Evolutionary conservation across 2,797 vertebrate genomes (phyloP).

Genomic region (Myotis myotis): DNA sequence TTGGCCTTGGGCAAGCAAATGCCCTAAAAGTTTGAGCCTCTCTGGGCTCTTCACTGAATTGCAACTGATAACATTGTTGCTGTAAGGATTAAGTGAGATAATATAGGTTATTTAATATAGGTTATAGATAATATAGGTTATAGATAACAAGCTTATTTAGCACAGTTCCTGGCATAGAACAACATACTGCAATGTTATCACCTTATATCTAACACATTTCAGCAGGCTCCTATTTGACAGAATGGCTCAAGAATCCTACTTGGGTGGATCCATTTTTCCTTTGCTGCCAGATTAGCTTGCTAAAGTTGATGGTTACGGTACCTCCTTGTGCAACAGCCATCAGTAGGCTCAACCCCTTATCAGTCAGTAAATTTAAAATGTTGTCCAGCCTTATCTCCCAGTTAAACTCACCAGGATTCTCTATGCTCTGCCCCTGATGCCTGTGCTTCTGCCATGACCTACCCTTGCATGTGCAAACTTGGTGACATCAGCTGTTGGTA

Average conservation of each 20-base stretch:
- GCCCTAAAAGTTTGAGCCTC: neutral
- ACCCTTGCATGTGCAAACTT: neutral
- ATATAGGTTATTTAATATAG: neutral
- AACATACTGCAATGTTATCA: neutral
- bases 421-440: neutral
- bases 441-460: neutral
- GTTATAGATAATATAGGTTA: neutral
- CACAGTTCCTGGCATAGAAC: neutral
- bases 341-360: neutral
- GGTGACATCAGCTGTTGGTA: neutral
- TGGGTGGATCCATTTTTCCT: neutral
- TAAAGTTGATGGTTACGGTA: neutral
- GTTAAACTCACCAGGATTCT: neutral
- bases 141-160: neutral
- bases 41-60: neutral
- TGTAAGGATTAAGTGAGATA: neutral
- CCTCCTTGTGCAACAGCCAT: neutral
- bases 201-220: neutral
- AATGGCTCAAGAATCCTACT: neutral
- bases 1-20: neutral
- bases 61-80: neutral
- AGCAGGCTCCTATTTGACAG: neutral
- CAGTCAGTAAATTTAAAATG: neutral
- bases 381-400: neutral
- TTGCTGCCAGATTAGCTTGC: neutral